Base-by-base conservation (phyloP, 2,113 vertebrate species). In the Globicephala melas region DNA sequence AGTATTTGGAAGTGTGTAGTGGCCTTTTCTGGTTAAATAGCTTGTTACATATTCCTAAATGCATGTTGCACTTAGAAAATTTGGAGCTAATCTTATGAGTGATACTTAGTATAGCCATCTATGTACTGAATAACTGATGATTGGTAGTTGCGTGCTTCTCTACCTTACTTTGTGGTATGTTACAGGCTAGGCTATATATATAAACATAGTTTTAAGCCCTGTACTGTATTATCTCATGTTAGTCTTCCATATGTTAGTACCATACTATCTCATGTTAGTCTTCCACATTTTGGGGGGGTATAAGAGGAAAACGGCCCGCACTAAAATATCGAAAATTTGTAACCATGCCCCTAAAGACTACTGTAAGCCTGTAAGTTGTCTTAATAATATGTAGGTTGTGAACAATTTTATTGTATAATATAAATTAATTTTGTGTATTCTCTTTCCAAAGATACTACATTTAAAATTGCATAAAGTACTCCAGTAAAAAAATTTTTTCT, bases 271-370 rank as follows among this genome's bases (percentile, higher is more conserved):
- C 21, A 58, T 79, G 31, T 86, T 81, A 68, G 2, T 88, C 13
- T 82, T 94, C 14, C 20, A 73, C 5, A 23, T 18, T 9, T 68
- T 81, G 73, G 12, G 91, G 50, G 15, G 79, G 53, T 91, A 60
- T 96, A 67, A 36, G 31, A 97, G 62, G 77, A 94, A 91, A 97
- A 62, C 53, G 23, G 2, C 20, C 25, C 8, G 68, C 41, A 38
- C 2, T 97, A 81, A 96, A 95, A 74, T 86, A 81, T 18, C 12
- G 82, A 58, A 97, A 47, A 25, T 74, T 85, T 95, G 38, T 53
- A 95, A 95, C 84, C 84, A 74, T 88, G 21, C 33, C 36, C 2
- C 13, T 96, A 60, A 91, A 94, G 96, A 31, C 31, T 91, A 55
- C 91, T 94, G 41, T 1, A 95, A 89, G 7, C 55, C 50, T 58